phyloP scores from a whole-genome alignment of 2,888 invertebrate genomes.

The Acleris literana region DNA sequence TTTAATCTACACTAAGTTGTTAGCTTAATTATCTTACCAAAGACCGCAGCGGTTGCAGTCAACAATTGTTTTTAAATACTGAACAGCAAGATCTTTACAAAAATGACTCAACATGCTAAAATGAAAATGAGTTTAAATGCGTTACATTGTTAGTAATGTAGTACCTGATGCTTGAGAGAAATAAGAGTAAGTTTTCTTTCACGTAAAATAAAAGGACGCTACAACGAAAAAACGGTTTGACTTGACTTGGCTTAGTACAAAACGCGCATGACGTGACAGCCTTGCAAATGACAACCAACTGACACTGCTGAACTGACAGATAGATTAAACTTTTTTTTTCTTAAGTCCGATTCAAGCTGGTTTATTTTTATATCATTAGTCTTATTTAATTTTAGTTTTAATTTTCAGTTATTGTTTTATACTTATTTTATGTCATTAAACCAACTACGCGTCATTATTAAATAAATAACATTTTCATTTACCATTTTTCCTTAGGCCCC shows the following conservation, averaged over 20 bases:
- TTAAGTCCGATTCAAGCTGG: no score
- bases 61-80: constrained; percentile 13
- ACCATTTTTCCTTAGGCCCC: no score
- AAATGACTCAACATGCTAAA: constrained; percentile 20
- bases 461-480: no score
- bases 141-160: constrained; percentile 9
- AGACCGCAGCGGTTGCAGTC: constrained; percentile 19
- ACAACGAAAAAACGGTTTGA: not conserved
- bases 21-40: constrained; percentile 18
- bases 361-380: no score
- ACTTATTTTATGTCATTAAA: no score
- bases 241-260: not conserved
- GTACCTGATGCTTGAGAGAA: constrained; percentile 13
- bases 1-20: not conserved
- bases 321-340: no score
- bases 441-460: no score
- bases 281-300: no score
- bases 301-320: no score
- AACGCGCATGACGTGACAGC: no score
- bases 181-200: not conserved
- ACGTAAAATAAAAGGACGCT: not conserved
- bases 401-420: no score
- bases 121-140: constrained; percentile 11
- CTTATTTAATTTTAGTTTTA: no score
- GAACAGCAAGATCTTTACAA: constrained; percentile 21